Percentiles rank a stretch among this genome's conserved stretches.
These are phyloP conservation scores for Neogobius melanostomus DNA, from an alignment of 2,113 vertebrate species.

Conservation along the genomic window DNA sequence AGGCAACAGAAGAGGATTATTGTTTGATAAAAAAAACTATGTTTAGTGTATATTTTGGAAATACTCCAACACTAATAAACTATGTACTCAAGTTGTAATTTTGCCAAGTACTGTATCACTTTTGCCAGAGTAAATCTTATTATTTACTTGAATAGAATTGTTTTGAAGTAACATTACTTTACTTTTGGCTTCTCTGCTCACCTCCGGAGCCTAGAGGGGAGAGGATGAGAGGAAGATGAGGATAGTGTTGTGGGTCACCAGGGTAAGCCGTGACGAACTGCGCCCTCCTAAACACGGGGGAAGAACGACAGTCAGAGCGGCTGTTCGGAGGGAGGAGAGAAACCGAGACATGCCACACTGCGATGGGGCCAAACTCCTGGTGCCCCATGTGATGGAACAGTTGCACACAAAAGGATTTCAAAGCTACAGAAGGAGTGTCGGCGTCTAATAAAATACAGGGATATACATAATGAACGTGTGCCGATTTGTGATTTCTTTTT, in stretches of 20 bases:
- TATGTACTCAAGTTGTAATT: no score
- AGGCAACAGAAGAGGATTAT: no score
- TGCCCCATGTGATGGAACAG: conserved; percentile 13
- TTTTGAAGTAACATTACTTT: no score
- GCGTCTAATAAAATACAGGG: conserved; percentile 7
- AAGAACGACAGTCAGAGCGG: conserved; percentile 46
- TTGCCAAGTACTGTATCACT: no score
- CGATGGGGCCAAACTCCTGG: conserved; percentile 7
- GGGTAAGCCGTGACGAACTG: conserved; percentile 44
- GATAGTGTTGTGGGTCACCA: conserved; percentile 24
- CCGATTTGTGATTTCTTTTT: neutral
- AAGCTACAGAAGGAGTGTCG: neutral
- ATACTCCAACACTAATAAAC: no score
- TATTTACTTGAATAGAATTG: no score
- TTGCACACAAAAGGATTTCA: conserved; percentile 22
- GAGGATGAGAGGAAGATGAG: conserved; percentile 30
- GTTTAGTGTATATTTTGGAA: no score
- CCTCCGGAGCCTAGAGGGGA: no score
- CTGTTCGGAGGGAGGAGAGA: conserved; percentile 46
- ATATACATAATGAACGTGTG: neutral
- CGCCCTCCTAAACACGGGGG: conserved; percentile 44
- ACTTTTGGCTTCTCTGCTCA: no score
- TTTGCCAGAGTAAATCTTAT: no score
- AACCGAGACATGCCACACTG: conserved; percentile 18
- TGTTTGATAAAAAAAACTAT: no score